Conservation (phyloP, 2,888 invertebrate species). For the Troilus luridus region DNA sequence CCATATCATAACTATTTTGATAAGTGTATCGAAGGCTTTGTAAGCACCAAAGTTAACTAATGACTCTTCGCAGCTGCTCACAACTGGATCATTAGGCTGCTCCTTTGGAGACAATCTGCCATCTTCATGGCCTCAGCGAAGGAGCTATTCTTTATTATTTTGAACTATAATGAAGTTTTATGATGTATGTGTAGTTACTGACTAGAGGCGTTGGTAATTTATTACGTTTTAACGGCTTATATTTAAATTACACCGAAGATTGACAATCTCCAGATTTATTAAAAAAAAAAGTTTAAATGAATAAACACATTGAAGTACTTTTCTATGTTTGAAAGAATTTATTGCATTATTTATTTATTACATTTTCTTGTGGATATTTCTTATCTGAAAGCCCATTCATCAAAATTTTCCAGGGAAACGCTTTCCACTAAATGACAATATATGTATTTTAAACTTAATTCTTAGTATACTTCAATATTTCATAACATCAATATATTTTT, state of each 20-base stretch:
- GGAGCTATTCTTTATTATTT: not conserved
- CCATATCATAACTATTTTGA: not conserved
- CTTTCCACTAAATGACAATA: too few species aligned
- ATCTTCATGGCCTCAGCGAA: not conserved
- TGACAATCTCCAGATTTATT: not conserved
- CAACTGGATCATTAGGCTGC: slow-evolving; percentile 4
- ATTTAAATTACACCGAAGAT: not conserved
- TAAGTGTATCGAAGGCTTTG: slow-evolving; percentile 21
- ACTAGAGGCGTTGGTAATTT: not conserved
- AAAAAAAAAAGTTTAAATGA: too few species aligned
- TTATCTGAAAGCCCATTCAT: too few species aligned
- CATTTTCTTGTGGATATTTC: too few species aligned
- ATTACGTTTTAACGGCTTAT: not conserved
- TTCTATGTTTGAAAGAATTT: too few species aligned
- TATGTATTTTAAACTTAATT: too few species aligned
- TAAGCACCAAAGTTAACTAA: not conserved
- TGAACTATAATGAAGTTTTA: not conserved
- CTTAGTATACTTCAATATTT: too few species aligned
- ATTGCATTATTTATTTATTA: too few species aligned
- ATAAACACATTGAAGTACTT: too few species aligned
- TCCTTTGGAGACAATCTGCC: not conserved
- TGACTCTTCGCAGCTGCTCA: slow-evolving; percentile 1
- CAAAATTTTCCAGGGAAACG: too few species aligned
- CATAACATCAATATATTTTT: too few species aligned
- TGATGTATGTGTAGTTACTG: not conserved